Base-by-base conservation (phyloP, 2,797 vertebrate species). In the Pyrrhura leucotis region DNA sequence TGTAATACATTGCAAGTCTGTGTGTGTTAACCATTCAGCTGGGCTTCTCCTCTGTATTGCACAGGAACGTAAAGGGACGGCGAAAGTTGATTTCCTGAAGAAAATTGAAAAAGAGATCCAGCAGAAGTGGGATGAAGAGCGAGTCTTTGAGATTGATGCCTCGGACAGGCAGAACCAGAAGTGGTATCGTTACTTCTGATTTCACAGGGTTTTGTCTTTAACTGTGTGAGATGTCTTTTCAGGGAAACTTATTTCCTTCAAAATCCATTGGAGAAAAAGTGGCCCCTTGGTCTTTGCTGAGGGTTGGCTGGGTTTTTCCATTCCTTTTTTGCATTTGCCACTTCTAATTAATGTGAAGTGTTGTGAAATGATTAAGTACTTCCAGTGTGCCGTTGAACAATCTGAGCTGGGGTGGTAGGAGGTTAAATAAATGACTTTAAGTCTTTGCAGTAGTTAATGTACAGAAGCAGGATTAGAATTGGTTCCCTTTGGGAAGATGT, bases 41-140 rank as follows among this genome's bases (percentile, higher is more conserved):
- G 39, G 28, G 4, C 39, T 63, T 50, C 75, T 5, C 74, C 26
- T 21, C 78, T 51, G 93, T 8, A 4, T 66, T 66, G 11, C 84
- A 3, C 83, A 99, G 99, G 99, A 99, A 91, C 98, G 99, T 65
- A 99, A 99, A 93, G 99, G 99, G 95, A 99, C 99, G 15, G 98
- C 99, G 0, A 99, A 99, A 95, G 98, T 99, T 9, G 99, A 99
- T 97, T 99, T 98, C 86, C 95, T 99, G 95, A 99, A 98, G 97
- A 99, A 98, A 93, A 99, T 99, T 65, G 99, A 99, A 94, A 97
- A 90, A 26, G 99, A 99, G 63, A 98, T 99, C 66, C 99, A 99
- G 95, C 97, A 98, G 77, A 99, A 99, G 98, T 99, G 99, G 99
- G 98, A 99, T 25, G 94, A 85, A 42, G 98, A 99, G 44, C 98